A percentile compares a stretch with the other conserved stretches of the same genome.
These are phyloP conservation scores for Malthinus seriepunctatus DNA, from an alignment of 2,888 invertebrate species.

Conservation along the genomic window DNA sequence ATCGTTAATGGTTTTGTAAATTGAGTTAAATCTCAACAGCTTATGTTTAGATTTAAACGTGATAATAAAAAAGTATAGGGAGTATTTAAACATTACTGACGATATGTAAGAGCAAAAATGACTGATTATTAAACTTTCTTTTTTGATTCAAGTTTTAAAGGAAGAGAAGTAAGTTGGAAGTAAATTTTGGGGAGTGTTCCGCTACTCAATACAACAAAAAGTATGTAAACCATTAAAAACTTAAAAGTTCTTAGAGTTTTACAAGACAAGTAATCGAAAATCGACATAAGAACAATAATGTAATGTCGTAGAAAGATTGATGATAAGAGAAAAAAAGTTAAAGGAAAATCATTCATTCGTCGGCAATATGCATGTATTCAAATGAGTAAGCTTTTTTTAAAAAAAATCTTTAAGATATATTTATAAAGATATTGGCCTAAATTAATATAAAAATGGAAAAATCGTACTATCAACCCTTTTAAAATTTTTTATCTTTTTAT, in stretches of 20 bases:
- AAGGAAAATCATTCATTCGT: slow-evolving; percentile 13
- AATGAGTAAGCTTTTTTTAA: slow-evolving; percentile 23
- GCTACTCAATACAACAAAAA: background rate
- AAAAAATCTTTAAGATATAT: slow-evolving; percentile 6
- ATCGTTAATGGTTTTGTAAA: too few species aligned
- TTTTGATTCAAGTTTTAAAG: too few species aligned
- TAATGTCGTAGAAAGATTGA: slow-evolving; percentile 20
- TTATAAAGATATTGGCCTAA: slow-evolving; percentile 14
- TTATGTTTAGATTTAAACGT: too few species aligned
- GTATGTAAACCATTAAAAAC: slow-evolving; percentile 6
- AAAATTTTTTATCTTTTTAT: too few species aligned
- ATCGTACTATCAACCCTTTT: too few species aligned
- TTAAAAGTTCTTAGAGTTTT: slow-evolving; percentile 7
- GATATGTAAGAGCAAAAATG: too few species aligned
- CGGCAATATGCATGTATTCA: slow-evolving; percentile 22
- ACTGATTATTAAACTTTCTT: too few species aligned
- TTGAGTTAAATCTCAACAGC: too few species aligned
- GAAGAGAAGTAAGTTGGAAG: too few species aligned
- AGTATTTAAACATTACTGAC: too few species aligned
- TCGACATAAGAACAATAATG: slow-evolving; percentile 21
- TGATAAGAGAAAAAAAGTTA: slow-evolving; percentile 14
- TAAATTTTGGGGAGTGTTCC: too few species aligned
- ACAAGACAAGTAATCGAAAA: slow-evolving; percentile 11
- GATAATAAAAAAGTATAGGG: too few species aligned
- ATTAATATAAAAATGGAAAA: slow-evolving; percentile 14